Evolutionary conservation across 92 coral and sea anemone species (phyloP), one percentile per base, ranked within the genome.

Genomic region (Parazoanthus darwini): DNA sequence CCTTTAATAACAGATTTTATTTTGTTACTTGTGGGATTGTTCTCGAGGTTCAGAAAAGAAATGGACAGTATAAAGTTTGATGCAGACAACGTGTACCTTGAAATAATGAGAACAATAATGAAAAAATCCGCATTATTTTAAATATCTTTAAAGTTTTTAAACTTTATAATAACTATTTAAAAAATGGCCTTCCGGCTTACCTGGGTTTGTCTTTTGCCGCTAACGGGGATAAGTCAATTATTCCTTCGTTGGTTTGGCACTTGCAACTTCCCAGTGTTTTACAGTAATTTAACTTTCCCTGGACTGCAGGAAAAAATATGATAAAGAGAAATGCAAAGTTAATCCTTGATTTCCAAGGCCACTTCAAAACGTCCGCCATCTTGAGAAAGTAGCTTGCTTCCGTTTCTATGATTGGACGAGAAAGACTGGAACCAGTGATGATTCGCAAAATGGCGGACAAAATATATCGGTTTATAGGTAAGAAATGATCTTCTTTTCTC

Each of bases 361-460:
- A 77, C 33, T 77, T 77, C 59, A 77, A 77, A 77, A 77, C 81
- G 35, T 68, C 74, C 74, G 74, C 74, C 74, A 68, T 68, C 29
- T 68, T 68, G 33, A 68, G 13, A 22, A 22, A 23, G 16, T 5
- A 13, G 16, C 16, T 3, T 46, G 67, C 87, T 79, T 84, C 33
- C 87, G 78, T 68, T 84, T 39, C 46, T 22, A 84, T 84, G 25
- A 22, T 46, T 84, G 87, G 87, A 70, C 87, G 78, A 26, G 78
- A 84, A 84, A 48, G 66, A 84, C 87, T 84, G 78, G 66, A 46
- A 6, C 78, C 37, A 36, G 72, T 58, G 74, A 94, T 94, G 96
- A 86, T 94, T 92, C 93, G 93, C 89, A 94, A 94, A 81, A 94
- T 94, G 96, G 94, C 89, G 77, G 82, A 51, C 59, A 43, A 84